Evolutionary conservation across 2,888 invertebrate genomes (phyloP).

Genomic region (Pilophorus perplexus): DNA sequence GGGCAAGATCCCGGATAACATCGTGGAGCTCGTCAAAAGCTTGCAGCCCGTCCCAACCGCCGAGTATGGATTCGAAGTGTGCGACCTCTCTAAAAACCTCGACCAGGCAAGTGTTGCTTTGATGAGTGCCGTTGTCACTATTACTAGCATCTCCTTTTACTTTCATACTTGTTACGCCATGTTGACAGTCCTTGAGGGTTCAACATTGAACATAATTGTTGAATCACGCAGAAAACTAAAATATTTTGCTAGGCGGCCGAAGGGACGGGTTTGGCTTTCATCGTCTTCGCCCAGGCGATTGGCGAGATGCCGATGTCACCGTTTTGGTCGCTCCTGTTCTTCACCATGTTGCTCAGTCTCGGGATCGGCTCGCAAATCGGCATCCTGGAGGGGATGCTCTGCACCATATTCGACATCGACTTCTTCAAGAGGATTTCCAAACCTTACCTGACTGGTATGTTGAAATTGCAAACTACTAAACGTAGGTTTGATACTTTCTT

Average conservation of each 20-base stretch:
- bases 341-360: conserved; percentile 89
- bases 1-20: neutral
- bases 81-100: conserved; percentile 32
- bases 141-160: no score
- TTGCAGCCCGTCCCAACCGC: neutral
- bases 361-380: conserved; percentile 95
- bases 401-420: conserved; percentile 90
- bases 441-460: conserved; percentile 77
- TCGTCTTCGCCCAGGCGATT: conserved; percentile 96
- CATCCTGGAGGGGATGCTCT: conserved; percentile 92
- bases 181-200: no score
- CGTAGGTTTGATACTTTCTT: no score
- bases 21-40: neutral
- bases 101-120: conserved; percentile 24
- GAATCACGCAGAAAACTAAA: no score
- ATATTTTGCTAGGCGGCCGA: conserved; percentile 74
- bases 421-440: conserved; percentile 86
- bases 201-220: no score
- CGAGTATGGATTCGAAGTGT: conserved; percentile 21
- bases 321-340: conserved; percentile 95
- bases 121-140: no score
- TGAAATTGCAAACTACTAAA: neutral
- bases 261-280: conserved; percentile 93
- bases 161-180: no score
- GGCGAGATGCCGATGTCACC: conserved; percentile 90